phyloP scores from a whole-genome alignment of 2,797 vertebrate species.

The Xyrichtys novacula region DNA sequence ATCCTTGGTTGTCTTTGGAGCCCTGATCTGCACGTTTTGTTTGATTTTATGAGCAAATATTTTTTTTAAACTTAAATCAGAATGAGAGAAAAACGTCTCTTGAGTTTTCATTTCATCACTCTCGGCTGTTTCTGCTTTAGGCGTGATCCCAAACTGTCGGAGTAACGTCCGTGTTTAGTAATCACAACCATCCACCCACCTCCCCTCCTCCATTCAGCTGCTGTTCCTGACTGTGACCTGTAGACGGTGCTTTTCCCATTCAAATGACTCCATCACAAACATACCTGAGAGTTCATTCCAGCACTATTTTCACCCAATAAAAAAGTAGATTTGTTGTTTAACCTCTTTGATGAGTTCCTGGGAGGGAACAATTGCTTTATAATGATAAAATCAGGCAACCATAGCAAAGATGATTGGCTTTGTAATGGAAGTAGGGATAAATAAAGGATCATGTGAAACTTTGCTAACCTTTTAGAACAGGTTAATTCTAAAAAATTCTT shows the following conservation, averaged over 20 bases:
- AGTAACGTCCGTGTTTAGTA: not conserved
- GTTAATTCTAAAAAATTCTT: constrained; percentile 14
- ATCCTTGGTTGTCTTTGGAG: not conserved
- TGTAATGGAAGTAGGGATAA: constrained; percentile 73
- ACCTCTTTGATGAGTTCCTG: constrained; percentile 78
- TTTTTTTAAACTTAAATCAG: not conserved
- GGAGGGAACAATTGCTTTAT: constrained; percentile 70
- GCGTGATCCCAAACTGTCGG: not conserved
- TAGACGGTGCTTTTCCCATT: constrained; percentile 82
- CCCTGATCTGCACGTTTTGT: not conserved
- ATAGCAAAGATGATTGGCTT: constrained; percentile 75
- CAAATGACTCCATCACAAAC: constrained; percentile 51
- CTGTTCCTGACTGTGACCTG: constrained; percentile 67
- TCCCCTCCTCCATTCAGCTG: constrained; percentile 33
- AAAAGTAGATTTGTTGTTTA: constrained; percentile 73
- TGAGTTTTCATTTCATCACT: not conserved
- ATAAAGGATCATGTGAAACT: constrained; percentile 65
- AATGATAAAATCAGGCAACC: constrained; percentile 79
- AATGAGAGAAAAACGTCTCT: not conserved
- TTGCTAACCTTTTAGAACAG: constrained; percentile 48
- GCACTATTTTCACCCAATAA: constrained; percentile 59
- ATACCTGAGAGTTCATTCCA: constrained; percentile 49
- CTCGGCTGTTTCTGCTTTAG: not conserved
- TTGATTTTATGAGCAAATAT: not conserved
- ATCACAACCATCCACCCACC: not conserved